Evolutionary conservation across 2,888 invertebrate species (phyloP), one percentile per base, ranked within the genome.

Genomic region (Deroplatys truncata): DNA sequence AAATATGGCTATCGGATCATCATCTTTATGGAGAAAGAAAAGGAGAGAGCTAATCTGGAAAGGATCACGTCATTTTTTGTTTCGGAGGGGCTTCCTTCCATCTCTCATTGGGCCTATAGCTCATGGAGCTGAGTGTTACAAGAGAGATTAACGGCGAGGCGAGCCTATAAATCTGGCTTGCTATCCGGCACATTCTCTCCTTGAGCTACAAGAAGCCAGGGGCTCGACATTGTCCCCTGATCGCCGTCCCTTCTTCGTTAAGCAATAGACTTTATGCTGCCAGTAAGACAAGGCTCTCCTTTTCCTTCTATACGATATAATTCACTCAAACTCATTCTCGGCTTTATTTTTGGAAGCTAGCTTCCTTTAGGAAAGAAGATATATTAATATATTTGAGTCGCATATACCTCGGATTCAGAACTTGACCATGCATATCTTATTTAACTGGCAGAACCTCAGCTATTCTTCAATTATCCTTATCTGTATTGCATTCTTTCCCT

Each of bases 121-220:
- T 72, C 56, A 72, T 25, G 56, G 72, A 28, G 72, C 29, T 72
- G 86, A 20, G 86, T 16, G 56, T 72, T 86, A 86, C 86, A 86
- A 89, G 89, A 82, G 84, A 89, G 89, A 89, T 89, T 89, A 89
- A 89, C 86, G 82, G 89, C 49, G n/a, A 83, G 82, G 86, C 43
- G 85, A 86, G 85, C 82, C 89, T 89, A 89, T 89, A 89, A 89
- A 89, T 89, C 89, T 89, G 49, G 89, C 89, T 89, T 89, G 56
- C 56, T 72, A 72, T 72, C 56, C 56, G 20, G 56, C 56, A 72
- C 56, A 72, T 72, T 72, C 56, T 72, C 56, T 72, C 56, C 56
- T 72, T 72, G 56, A 72, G 56, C 56, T 72, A 72, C 56, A 72
- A 72, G 56, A 72, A 72, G 56, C 56, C 20, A 86, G 86, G 86